Base-by-base conservation (phyloP, 2,888 invertebrate species). In the Drosophila meridionalis region DNA sequence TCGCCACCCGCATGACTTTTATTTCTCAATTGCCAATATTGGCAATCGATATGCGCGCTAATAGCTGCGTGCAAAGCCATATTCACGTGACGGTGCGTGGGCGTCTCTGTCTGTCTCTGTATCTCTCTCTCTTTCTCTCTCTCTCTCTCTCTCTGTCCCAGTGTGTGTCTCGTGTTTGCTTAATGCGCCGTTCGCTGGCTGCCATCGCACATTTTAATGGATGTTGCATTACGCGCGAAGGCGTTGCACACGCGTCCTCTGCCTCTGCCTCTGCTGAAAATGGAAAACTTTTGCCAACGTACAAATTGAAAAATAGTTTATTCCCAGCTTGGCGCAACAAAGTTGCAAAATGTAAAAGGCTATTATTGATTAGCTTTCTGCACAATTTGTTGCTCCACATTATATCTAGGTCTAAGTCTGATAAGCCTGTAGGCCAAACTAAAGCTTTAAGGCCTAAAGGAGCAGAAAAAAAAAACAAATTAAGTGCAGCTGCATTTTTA, bases 281-380 rank as follows among this genome's bases (percentile, higher is more conserved):
- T 47, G 14, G 28, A 55, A 65, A 78, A 80, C 64, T 65, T 79
- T 77, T 72, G 56, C 30, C 66, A 34, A 42, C 62, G 52, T 58
- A 71, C 78, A 84, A 89, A 87, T 82, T 87, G 74, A 85, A 85
- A 87, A 89, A 83, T 85, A 82, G 78, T 81, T 87, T 78, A 20
- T 34, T 20, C 48, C 11, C 61, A 57, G 42, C 66, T 57, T 48
- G 50, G 20, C 40, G 20, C 43, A 30, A 56, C 66, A 61, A 75
- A 75, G 71, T 80, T 70, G 61, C 65, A 62, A 81, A 78, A 69
- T 70, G 68, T 53, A 64, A 76, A 80, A 61, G 45, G 56, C 66
- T 68, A 68, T 76, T 81, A 78, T 82, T 83, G 81, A 83, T 78
- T 83, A 68, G 83, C 76, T 40, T 48, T 40, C 28, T 20, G n/a